These are phyloP conservation scores for Collichthys lucidus DNA, from an alignment of 2,113 vertebrate genomes.

Conservation along the genomic window DNA sequence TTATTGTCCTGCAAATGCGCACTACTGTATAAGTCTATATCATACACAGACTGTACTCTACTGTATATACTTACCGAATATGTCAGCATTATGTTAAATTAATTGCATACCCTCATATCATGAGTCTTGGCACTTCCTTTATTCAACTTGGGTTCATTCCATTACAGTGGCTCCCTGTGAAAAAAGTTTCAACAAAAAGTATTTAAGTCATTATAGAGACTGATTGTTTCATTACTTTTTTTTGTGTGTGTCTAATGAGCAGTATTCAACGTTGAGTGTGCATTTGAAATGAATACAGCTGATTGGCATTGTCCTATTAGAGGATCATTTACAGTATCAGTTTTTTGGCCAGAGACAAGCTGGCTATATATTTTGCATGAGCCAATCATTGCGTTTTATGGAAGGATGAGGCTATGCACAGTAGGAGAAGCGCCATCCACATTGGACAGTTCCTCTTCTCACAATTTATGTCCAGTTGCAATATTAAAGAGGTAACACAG, in stretches of 20 bases:
- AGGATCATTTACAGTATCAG: neutral
- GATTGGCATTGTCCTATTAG: neutral
- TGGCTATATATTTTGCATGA: neutral
- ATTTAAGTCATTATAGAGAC: conserved; percentile 24
- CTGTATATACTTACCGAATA: neutral
- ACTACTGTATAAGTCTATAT: too few relatives aligned
- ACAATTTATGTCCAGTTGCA: too few relatives aligned
- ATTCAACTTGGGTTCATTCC: conserved; percentile 16
- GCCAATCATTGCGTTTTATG: neutral
- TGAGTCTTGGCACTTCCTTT: neutral
- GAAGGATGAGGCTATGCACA: too few relatives aligned
- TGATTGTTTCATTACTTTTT: conserved; percentile 9
- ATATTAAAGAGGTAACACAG: too few relatives aligned
- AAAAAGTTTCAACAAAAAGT: neutral
- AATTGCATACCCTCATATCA: conserved; percentile 2
- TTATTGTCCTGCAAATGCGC: neutral
- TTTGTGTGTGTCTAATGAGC: conserved; percentile 8
- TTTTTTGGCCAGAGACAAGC: neutral
- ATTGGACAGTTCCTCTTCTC: too few relatives aligned
- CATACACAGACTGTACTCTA: neutral
- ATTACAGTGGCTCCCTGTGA: conserved; percentile 19
- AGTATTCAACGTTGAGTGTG: neutral
- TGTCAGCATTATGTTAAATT: conserved; percentile 2
- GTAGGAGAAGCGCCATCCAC: neutral
- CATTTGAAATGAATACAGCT: conserved; percentile 9